These are phyloP conservation scores for Macquaria australasica DNA, from an alignment of 2,113 vertebrate species.

Conservation along the genomic window DNA sequence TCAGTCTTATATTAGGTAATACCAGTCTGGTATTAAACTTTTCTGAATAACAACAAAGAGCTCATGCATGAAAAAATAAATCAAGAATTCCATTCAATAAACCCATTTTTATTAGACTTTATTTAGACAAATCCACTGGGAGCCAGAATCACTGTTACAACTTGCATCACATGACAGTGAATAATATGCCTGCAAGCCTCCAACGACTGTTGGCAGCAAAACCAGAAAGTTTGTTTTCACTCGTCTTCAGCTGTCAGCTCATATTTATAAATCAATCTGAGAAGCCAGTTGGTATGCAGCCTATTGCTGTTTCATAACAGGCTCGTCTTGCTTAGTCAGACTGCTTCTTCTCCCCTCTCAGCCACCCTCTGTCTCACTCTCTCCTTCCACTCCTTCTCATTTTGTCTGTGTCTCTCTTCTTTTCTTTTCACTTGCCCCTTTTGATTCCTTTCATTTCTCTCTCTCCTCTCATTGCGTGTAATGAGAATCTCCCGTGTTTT, in stretches of 20 bases:
- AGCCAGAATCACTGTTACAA: conserved; percentile 43
- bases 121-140: conserved; percentile 46
- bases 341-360: conserved; percentile 20
- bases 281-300: conserved; percentile 59
- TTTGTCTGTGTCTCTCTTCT: background rate
- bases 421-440: background rate
- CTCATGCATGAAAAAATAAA: background rate
- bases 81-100: background rate
- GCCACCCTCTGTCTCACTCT: conserved; percentile 21
- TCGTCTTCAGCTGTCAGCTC: conserved; percentile 76
- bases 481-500: conserved; percentile 39
- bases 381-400: conserved; percentile 23
- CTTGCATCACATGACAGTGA: conserved; percentile 65
- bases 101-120: conserved; percentile 33
- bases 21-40: background rate
- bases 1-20: background rate
- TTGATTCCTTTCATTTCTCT: conserved; percentile 28
- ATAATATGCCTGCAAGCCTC: conserved; percentile 65
- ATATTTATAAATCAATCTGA: conserved; percentile 75
- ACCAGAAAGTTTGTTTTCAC: conserved; percentile 80
- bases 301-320: conserved; percentile 68
- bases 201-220: conserved; percentile 72
- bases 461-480: conserved; percentile 20
- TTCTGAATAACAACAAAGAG: background rate
- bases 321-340: conserved; percentile 74